Percentiles rank a stretch among this genome's conserved stretches.
These are phyloP conservation scores for Trichomycterus rosablanca DNA, from an alignment of 2,113 vertebrate genomes.

Conservation along the genomic window DNA sequence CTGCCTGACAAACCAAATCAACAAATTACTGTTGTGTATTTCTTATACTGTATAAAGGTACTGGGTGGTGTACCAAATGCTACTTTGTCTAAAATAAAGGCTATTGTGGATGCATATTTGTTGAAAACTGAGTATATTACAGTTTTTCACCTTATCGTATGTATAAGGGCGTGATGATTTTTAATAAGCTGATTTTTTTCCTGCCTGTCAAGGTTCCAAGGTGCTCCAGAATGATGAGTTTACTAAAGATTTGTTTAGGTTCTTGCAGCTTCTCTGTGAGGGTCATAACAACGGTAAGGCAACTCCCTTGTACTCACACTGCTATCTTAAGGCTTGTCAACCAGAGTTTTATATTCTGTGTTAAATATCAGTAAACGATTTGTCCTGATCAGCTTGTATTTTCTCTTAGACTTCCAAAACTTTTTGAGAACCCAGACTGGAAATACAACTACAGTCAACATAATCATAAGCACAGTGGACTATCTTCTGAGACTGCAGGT, in stretches of 20 bases:
- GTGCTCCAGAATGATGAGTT: constrained; percentile 97
- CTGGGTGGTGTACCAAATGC: not conserved
- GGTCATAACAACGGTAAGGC: constrained; percentile 93
- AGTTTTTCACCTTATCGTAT: not conserved
- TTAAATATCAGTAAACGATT: no score
- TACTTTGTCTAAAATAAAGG: not conserved
- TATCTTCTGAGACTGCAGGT: constrained; percentile 95
- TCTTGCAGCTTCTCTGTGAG: constrained; percentile 96
- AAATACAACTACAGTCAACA: constrained; percentile 95
- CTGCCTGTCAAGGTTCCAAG: constrained; percentile 84
- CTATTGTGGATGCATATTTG: not conserved
- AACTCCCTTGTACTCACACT: not conserved
- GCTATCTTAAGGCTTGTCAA: not conserved
- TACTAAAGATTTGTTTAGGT: constrained; percentile 93
- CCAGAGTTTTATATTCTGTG: not conserved
- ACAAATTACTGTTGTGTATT: not conserved
- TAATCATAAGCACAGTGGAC: constrained; percentile 97
- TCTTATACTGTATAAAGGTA: not conserved
- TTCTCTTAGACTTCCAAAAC: constrained; percentile 88
- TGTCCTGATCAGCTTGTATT: constrained; percentile 13
- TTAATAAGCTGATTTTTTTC: constrained; percentile 60
- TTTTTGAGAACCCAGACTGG: constrained; percentile 95
- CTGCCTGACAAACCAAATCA: not conserved
- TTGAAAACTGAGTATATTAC: not conserved
- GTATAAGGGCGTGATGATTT: constrained; percentile 17